These are phyloP conservation scores for Priocnemis perturbator DNA, from an alignment of 2,888 invertebrate species.

Conservation along the genomic window DNA sequence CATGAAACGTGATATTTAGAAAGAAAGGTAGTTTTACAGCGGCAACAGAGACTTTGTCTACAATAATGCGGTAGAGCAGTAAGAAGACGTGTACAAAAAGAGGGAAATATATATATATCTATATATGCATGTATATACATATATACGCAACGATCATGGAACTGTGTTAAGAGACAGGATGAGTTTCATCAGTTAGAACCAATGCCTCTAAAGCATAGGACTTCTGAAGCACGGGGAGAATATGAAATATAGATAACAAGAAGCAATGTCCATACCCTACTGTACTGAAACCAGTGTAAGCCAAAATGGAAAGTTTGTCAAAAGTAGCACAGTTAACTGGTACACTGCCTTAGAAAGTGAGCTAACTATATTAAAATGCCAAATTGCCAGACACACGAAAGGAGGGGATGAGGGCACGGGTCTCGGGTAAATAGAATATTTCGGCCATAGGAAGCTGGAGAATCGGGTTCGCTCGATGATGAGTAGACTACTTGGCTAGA, in stretches of 20 bases:
- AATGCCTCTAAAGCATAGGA: constrained; percentile 24
- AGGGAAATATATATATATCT: too few relatives aligned
- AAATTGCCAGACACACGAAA: constrained; percentile 42
- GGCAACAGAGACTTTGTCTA: constrained; percentile 22
- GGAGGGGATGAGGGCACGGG: constrained; percentile 23
- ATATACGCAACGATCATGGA: neutral
- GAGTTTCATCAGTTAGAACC: neutral
- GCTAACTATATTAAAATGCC: constrained; percentile 46
- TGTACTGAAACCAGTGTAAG: constrained; percentile 37
- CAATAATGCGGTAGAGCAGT: constrained; percentile 9
- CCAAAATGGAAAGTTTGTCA: constrained; percentile 59
- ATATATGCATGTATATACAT: too few relatives aligned
- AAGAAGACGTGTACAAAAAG: constrained; percentile 29
- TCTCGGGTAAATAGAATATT: constrained; percentile 33
- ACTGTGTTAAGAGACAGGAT: too few relatives aligned
- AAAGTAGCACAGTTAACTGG: constrained; percentile 58
- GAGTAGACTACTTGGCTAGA: constrained; percentile 42
- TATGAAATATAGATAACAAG: neutral
- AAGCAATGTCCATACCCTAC: constrained; percentile 5
- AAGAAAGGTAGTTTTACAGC: constrained; percentile 17
- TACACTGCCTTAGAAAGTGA: constrained; percentile 57
- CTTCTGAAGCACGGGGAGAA: constrained; percentile 11
- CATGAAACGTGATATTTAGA: constrained; percentile 12
- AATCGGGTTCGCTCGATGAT: constrained; percentile 35
- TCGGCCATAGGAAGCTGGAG: constrained; percentile 31